Conservation (phyloP, 2,888 invertebrate species). For the Mythimna impura region DNA sequence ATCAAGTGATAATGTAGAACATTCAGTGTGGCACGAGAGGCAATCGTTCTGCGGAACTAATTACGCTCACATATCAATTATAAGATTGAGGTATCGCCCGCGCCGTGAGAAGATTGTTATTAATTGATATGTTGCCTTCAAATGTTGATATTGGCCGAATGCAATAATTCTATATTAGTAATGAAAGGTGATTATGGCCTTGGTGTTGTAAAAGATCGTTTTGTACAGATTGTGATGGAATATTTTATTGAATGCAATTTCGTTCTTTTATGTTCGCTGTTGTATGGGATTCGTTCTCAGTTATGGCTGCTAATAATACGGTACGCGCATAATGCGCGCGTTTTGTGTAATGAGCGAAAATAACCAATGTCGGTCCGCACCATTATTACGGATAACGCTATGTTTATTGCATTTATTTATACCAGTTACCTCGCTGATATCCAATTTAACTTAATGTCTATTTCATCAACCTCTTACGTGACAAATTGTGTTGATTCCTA, state of each 20-base stretch:
- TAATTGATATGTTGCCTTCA: constrained; percentile 74
- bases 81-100: constrained; percentile 62
- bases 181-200: constrained; percentile 68
- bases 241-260: constrained; percentile 71
- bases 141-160: constrained; percentile 72
- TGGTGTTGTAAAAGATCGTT: constrained; percentile 64
- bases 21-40: constrained; percentile 46
- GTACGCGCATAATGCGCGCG: constrained; percentile 65
- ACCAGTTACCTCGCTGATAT: constrained; percentile 47
- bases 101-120: constrained; percentile 68
- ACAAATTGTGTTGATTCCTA: constrained; percentile 6
- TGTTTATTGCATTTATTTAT: constrained; percentile 59
- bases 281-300: constrained; percentile 71
- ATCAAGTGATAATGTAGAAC: constrained; percentile 46
- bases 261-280: constrained; percentile 67
- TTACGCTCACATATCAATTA: constrained; percentile 79
- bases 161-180: constrained; percentile 74
- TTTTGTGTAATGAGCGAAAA: constrained; percentile 72
- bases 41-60: constrained; percentile 63
- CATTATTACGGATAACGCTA: constrained; percentile 42
- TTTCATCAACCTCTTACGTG: constrained; percentile 17
- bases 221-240: constrained; percentile 64
- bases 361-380: constrained; percentile 50
- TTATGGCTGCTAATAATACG: constrained; percentile 75
- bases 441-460: constrained; percentile 51